Conservation (phyloP, 1,140 invertebrate species). For the Heliconius congener region DNA sequence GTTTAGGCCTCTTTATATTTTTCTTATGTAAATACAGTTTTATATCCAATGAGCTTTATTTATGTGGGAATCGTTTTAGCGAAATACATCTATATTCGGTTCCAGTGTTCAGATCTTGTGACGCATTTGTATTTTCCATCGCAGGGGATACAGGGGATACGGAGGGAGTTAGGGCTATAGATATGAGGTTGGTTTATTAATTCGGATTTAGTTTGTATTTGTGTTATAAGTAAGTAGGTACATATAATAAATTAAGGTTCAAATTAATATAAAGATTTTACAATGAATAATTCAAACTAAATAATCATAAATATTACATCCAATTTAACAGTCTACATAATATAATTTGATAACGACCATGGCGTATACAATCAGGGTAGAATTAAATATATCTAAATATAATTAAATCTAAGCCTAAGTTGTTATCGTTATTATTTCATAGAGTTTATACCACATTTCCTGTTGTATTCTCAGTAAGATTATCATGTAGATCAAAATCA, state of each 20-base stretch:
- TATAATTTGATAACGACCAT: no score
- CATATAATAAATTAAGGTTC: no score
- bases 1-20: conserved; percentile 81
- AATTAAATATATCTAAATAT: not conserved
- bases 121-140: conserved; percentile 59
- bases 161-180: not conserved
- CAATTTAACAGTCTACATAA: no score
- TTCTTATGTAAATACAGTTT: conserved; percentile 81
- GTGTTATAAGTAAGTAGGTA: not conserved
- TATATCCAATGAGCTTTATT: conserved; percentile 82
- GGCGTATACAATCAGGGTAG: not conserved
- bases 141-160: not conserved
- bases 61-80: conserved; percentile 81
- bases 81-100: conserved; percentile 74
- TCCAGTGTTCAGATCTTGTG: conserved; percentile 66
- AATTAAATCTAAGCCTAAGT: not conserved
- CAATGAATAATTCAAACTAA: no score
- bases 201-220: not conserved
- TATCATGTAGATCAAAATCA: conserved; percentile 17
- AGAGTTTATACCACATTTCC: not conserved
- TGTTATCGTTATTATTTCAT: not conserved
- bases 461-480: not conserved
- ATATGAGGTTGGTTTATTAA: not conserved
- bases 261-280: no score
- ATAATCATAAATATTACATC: no score